These are phyloP conservation scores for Vesta saturnalis DNA, from an alignment of 2,888 invertebrate species.

Conservation along the genomic window DNA sequence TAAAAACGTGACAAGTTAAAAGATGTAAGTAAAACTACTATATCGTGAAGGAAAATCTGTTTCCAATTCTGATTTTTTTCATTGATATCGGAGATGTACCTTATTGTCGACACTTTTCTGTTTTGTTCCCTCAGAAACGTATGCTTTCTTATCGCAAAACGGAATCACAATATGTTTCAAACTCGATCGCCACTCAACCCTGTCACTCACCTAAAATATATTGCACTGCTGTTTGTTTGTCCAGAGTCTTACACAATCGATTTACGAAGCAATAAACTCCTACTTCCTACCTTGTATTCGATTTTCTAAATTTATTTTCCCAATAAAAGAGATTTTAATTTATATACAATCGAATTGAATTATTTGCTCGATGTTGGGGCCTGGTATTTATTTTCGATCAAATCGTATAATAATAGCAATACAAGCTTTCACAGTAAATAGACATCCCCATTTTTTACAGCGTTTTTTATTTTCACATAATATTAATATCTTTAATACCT, in stretches of 20 bases:
- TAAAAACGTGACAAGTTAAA: constrained; percentile 35
- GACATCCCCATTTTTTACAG: too few species aligned
- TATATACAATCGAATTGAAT: constrained; percentile 10
- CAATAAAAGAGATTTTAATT: constrained; percentile 17
- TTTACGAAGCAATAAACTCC: constrained; percentile 62
- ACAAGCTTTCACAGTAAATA: too few species aligned
- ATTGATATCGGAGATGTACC: constrained; percentile 35
- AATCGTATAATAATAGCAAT: too few species aligned
- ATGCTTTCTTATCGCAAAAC: constrained; percentile 32
- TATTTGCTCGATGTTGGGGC: background rate
- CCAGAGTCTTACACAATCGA: constrained; percentile 49
- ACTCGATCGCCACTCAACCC: constrained; percentile 51
- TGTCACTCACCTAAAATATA: constrained; percentile 54
- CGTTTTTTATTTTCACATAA: too few species aligned
- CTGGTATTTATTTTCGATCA: background rate
- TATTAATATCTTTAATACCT: too few species aligned
- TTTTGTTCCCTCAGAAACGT: constrained; percentile 10
- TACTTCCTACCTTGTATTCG: constrained; percentile 74
- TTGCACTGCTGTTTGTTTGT: constrained; percentile 49
- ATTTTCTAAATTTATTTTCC: constrained; percentile 28
- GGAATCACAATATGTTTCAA: constrained; percentile 51
- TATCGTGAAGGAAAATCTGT: constrained; percentile 30
- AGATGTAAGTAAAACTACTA: constrained; percentile 29
- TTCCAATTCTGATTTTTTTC: constrained; percentile 36
- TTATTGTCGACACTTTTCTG: constrained; percentile 29